Base-by-base conservation (phyloP, 2,113 vertebrate genomes). In the Lota lota region DNA sequence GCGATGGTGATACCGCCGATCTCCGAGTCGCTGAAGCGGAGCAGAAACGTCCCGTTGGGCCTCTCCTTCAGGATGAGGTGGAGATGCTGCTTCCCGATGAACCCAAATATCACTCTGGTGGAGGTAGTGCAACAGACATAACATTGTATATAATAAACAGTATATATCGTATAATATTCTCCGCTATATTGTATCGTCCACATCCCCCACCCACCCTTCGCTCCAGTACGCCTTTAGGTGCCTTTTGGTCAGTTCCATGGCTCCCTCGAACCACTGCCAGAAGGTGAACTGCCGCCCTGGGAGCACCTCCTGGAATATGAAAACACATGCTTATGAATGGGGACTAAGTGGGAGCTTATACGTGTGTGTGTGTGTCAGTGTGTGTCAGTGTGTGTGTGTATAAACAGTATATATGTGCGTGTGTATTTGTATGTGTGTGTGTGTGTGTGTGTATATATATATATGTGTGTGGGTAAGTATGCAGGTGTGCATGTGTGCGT, bases 241-340 rank as follows among this genome's bases (percentile, higher is more conserved):
- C 69, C 94, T 94, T 87, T 98, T 99, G 58, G 95, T 96, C 75
- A 99, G 93, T 33, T 99, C 97, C 4, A 98, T 94, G 50, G 96
- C 95, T 58, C 96, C 97, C 53, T 99, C 97, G 65, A 99, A 99
- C 97, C 97, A 99, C 88, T 99, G 96, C 97, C 97, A 99, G 83
- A 99, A 99, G 61, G 97, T 99, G 87, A 99, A 99, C 1, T 91
- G 88, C 40, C 97, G 92, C 57, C 95, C 94, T 1, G 94, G 92
- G 63, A 99, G 93, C 69, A 96, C 94, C 84, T 98, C 97, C 97
- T 99, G 83, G 36, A 51, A 68, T 16, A 78, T n/a, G 22, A 17
- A 56, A 56, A 56, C 51, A 17, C 51, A 17, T 33, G 2, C 28
- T 33, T 53, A 15, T 53, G 54, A 50, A 21, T 57, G n/a, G 21